phyloP scores from a whole-genome alignment of 2,888 invertebrate species.

The Hedya salicella region DNA sequence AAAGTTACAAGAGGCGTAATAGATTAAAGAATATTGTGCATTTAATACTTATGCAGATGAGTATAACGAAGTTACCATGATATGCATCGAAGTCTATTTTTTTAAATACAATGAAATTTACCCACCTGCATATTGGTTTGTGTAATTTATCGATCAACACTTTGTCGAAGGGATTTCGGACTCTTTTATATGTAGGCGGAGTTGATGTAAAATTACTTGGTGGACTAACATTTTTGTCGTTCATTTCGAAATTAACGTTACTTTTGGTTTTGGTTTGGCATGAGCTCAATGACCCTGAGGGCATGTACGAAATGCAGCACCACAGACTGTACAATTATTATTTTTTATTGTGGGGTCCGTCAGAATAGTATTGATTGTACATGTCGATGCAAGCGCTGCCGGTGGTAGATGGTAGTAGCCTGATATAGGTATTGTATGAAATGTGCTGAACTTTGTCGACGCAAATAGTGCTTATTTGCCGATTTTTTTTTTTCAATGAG shows the following conservation, averaged over 20 bases:
- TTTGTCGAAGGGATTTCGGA: conserved; percentile 89
- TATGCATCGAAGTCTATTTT: conserved; percentile 4
- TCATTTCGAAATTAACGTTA: conserved; percentile 79
- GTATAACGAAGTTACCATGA: neutral
- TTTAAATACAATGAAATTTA: conserved; percentile 31
- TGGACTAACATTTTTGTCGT: conserved; percentile 69
- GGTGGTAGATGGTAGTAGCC: no score
- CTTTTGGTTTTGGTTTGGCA: conserved; percentile 36
- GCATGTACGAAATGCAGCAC: conserved; percentile 22
- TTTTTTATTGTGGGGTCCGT: no score
- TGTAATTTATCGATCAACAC: conserved; percentile 87
- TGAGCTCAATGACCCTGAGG: conserved; percentile 51
- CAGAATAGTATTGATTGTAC: no score
- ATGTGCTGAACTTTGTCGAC: no score
- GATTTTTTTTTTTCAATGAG: no score
- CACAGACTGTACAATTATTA: conserved; percentile 18
- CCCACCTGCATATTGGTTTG: conserved; percentile 88
- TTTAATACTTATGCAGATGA: neutral
- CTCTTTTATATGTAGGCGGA: conserved; percentile 74
- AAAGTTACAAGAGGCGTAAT: neutral
- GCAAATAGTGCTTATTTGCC: no score
- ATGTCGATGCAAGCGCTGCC: neutral
- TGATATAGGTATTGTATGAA: no score
- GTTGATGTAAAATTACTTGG: conserved; percentile 69
- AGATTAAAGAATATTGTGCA: neutral